Conservation (phyloP, 2,888 invertebrate genomes). For the Ephialtes manifestator region DNA sequence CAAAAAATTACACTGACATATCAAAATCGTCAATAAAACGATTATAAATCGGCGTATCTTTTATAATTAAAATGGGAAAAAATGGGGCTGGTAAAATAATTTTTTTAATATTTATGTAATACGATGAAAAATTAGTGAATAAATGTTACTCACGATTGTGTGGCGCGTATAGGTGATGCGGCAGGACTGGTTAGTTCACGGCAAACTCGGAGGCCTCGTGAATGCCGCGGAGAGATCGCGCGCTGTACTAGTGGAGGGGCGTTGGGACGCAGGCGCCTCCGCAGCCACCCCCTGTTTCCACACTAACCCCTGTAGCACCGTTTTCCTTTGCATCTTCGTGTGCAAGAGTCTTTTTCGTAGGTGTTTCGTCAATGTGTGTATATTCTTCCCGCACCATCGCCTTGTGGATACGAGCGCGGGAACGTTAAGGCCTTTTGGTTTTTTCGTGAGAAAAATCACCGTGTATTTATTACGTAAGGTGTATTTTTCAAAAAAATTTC, state of each 20-base stretch:
- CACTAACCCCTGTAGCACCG: constrained; percentile 28
- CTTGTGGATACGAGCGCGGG: constrained; percentile 9
- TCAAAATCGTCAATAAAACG: no score
- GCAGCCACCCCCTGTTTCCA: constrained; percentile 37
- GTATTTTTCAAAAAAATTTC: no score
- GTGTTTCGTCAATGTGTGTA: neutral
- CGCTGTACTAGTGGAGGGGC: constrained; percentile 41
- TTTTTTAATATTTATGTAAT: neutral
- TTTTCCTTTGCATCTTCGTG: constrained; percentile 11
- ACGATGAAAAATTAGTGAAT: constrained; percentile 11
- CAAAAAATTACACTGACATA: no score
- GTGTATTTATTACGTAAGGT: no score
- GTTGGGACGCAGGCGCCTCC: constrained; percentile 68
- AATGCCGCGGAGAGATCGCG: constrained; percentile 69
- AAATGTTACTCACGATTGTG: constrained; percentile 84
- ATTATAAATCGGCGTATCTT: no score
- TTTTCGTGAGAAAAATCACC: no score
- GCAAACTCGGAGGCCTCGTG: constrained; percentile 81
- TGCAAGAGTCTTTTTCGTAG: neutral
- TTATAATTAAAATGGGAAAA: no score
- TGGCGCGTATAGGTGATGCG: constrained; percentile 84
- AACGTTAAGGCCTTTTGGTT: constrained; percentile 7
- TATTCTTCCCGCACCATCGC: neutral
- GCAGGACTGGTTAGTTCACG: constrained; percentile 83
- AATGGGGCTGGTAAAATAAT: neutral